A percentile compares a stretch with the other conserved stretches of the same genome.
These are phyloP conservation scores for Erethizon dorsatum DNA, from an alignment of 2,797 vertebrate genomes.

Conservation along the genomic window DNA sequence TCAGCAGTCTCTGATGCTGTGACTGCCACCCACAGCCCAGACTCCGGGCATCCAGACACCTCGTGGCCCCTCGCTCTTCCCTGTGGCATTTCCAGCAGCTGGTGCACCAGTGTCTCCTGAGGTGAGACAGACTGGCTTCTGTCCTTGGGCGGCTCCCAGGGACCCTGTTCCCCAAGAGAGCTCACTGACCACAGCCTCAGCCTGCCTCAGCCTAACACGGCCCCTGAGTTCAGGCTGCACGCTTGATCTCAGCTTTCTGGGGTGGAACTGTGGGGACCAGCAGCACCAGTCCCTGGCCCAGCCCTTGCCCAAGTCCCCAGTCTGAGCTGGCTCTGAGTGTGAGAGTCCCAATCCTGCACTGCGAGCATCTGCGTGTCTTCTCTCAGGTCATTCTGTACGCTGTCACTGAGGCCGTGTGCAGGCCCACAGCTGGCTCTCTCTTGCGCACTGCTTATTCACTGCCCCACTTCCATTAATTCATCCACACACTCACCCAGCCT, in stretches of 20 bases:
- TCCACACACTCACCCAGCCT: not conserved
- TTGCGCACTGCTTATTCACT: too few relatives aligned
- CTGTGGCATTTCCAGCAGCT: not conserved
- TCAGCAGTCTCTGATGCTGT: not conserved
- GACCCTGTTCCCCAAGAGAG: not conserved
- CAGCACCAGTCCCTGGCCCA: not conserved
- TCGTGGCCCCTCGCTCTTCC: not conserved
- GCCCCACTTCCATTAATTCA: too few relatives aligned
- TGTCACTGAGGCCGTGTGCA: too few relatives aligned
- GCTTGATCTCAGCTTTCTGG: not conserved
- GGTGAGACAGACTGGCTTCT: not conserved
- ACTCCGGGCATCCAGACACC: not conserved
- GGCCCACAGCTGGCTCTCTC: not conserved
- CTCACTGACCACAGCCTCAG: not conserved
- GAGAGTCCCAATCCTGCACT: not conserved
- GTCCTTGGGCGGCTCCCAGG: not conserved
- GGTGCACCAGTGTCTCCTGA: fast-evolving
- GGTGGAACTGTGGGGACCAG: not conserved
- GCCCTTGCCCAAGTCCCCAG: not conserved
- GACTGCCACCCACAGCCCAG: not conserved
- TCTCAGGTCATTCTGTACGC: not conserved
- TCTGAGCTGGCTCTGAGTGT: not conserved
- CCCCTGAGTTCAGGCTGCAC: not conserved
- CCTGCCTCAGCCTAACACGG: not conserved
- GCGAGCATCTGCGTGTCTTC: not conserved